phyloP scores from a whole-genome alignment of 2,113 vertebrate genomes.

The Triplophysa siluroides region DNA sequence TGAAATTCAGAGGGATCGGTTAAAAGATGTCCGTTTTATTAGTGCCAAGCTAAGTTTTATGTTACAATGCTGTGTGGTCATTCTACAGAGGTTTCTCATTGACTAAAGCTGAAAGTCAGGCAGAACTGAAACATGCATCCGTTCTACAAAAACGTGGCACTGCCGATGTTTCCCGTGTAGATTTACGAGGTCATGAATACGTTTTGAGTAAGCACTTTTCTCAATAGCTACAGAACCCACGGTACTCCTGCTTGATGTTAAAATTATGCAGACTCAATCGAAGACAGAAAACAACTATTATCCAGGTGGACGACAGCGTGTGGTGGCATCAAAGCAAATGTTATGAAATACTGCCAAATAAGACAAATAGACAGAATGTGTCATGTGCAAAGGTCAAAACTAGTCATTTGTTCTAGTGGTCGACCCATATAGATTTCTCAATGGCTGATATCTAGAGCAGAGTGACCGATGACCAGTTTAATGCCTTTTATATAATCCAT shows the following conservation, averaged over 20 bases:
- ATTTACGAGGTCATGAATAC: conserved; percentile 36
- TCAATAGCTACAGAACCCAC: neutral
- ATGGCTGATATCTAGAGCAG: too few relatives aligned
- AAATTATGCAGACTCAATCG: neutral
- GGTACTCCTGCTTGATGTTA: neutral
- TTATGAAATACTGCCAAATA: neutral
- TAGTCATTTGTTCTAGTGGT: neutral
- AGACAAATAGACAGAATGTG: neutral
- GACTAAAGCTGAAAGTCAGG: neutral
- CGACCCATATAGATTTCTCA: neutral
- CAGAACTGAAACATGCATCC: neutral
- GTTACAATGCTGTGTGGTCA: neutral
- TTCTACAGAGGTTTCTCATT: neutral
- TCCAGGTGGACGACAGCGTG: neutral
- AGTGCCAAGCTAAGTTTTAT: conserved; percentile 5
- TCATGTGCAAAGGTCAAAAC: conserved; percentile 5
- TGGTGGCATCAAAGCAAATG: neutral
- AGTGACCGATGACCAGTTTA: too few relatives aligned
- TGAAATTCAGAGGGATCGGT: neutral
- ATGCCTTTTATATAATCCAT: too few relatives aligned
- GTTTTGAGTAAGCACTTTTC: conserved; percentile 40
- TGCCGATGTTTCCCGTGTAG: neutral
- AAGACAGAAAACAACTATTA: neutral
- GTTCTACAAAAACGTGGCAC: conserved; percentile 29
- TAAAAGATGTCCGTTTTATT: neutral